A percentile compares a stretch with the other conserved stretches of the same genome.
Evolutionary conservation across 2,888 invertebrate genomes (phyloP).

Genomic region (Fragum fragum): DNA sequence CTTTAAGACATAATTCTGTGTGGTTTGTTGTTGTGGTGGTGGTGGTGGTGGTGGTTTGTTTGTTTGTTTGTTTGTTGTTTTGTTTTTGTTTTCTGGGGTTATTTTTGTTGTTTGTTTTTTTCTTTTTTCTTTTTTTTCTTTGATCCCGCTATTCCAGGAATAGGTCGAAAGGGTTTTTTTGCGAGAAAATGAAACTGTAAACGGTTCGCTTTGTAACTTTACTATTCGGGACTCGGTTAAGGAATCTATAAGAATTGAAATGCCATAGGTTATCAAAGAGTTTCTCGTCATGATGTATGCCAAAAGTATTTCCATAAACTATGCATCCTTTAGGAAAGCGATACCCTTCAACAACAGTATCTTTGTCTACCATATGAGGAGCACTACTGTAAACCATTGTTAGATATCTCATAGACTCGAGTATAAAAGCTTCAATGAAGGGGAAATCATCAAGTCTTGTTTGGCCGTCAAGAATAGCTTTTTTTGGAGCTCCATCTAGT

Average conservation of each 20-base stretch:
- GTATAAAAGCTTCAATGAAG: conserved; percentile 3
- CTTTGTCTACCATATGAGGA: conserved; percentile 8
- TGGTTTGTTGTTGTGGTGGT: too few species aligned
- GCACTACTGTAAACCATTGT: neutral
- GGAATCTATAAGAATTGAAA: conserved; percentile 3
- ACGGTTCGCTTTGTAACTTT: too few species aligned
- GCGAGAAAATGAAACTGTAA: too few species aligned
- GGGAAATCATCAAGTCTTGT: neutral
- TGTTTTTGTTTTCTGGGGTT: too few species aligned
- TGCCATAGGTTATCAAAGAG: conserved; percentile 8
- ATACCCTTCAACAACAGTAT: conserved; percentile 5
- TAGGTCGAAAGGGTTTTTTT: too few species aligned
- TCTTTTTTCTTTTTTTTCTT: too few species aligned
- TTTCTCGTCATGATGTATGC: conserved; percentile 24
- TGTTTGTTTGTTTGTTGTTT: too few species aligned
- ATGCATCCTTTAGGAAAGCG: conserved; percentile 1
- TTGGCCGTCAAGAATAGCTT: neutral
- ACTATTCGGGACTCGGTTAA: too few species aligned
- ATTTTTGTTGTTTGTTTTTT: too few species aligned
- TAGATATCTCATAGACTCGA: conserved; percentile 20
- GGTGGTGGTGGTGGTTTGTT: too few species aligned
- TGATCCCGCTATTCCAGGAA: too few species aligned
- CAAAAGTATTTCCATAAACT: conserved; percentile 13
- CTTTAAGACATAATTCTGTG: too few species aligned
- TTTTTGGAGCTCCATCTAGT: neutral